These are phyloP conservation scores for Rhinogobio ventralis DNA, from an alignment of 2,797 vertebrate genomes.

Conservation along the genomic window DNA sequence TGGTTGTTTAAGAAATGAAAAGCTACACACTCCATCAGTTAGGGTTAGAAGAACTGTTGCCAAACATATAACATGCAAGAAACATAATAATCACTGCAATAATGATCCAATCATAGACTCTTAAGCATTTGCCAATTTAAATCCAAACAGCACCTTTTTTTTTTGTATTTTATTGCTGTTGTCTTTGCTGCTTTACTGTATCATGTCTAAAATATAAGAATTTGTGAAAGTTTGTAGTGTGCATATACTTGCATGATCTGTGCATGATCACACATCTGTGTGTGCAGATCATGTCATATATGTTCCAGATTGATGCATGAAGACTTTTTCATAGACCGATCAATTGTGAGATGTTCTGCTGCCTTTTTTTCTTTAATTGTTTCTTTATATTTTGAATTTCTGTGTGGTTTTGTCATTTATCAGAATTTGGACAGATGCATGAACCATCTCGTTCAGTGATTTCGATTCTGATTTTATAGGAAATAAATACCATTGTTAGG, in stretches of 20 bases:
- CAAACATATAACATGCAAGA: too few relatives aligned
- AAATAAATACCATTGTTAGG: neutral
- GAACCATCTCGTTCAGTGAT: neutral
- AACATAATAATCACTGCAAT: too few relatives aligned
- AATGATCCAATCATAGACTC: too few relatives aligned
- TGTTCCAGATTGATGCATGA: neutral
- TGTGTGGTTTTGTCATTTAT: neutral
- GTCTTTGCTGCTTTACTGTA: neutral
- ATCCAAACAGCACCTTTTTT: too few relatives aligned
- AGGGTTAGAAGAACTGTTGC: too few relatives aligned
- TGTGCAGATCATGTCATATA: neutral
- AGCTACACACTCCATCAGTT: too few relatives aligned
- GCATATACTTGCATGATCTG: neutral
- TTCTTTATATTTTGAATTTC: too few relatives aligned
- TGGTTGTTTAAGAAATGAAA: too few relatives aligned
- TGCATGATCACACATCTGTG: neutral
- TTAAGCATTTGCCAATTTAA: too few relatives aligned
- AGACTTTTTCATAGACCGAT: neutral
- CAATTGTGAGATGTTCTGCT: neutral
- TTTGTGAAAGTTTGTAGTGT: neutral
- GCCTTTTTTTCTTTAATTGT: too few relatives aligned
- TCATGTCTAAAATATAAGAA: neutral
- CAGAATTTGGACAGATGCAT: neutral
- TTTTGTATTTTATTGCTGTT: neutral
- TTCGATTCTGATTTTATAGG: neutral